Evolutionary conservation across 2,888 invertebrate genomes (phyloP), one percentile per base, ranked within the genome.

Genomic region (Onthophagus sagittarius): DNA sequence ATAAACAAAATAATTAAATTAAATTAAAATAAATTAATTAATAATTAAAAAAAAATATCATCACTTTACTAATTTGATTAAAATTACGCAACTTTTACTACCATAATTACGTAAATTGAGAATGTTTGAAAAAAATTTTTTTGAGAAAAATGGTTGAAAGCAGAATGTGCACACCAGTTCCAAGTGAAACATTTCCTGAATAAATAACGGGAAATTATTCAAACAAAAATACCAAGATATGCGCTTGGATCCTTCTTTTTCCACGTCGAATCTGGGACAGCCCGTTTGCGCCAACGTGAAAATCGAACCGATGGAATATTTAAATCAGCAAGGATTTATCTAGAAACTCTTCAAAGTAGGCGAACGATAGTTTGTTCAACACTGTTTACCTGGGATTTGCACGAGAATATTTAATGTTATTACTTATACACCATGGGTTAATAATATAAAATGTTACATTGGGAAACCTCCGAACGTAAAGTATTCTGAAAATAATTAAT

Each of bases 231-330:
- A 23, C n/a, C 31, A 23, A 32, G 67, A 67, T 67, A 23, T 67
- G 67, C 67, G 67, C 67, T n/a, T 11, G 32, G 32, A 67, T 67
- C 32, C 67, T 67, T n/a, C 39, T 53, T 67, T 67, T 67, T 67
- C 67, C 67, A 11, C 11, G 39, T 53, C 39, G 39, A 53, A 53
- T 53, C 39, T 53, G 39, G 39, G 23, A 67, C 23, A 32, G 67
- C 5, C 67, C 67, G 31, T 23, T 53, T 53, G 67, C 32, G 67
- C 67, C 7, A 32, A 67, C 67, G 67, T 67, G 7, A 9, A 31
- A 67, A 67, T 67, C 67, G 67, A 67, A 67, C 67, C n/a, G 67
- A 67, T 67, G 23, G 67, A 67, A 67, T 67, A 67, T 67, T 67
- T 67, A 67, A 67, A 67, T 67, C 31, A 15, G n/a, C 31, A 11